Conservation (phyloP, 1,140 invertebrate species). For the Drosophila ogumai region DNA sequence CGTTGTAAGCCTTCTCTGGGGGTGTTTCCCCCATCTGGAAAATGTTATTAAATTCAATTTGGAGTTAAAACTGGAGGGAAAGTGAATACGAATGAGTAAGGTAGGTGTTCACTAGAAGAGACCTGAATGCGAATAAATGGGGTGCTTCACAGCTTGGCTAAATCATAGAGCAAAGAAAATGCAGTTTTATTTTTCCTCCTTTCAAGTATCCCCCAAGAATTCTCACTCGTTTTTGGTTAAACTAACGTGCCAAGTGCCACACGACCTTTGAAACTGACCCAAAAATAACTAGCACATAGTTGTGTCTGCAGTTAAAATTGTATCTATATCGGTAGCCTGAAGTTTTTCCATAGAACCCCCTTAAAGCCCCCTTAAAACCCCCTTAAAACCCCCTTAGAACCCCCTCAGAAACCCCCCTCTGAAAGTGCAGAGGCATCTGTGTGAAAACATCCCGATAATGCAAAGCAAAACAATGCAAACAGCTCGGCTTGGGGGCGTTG, state of each 20-base stretch:
- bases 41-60: background rate
- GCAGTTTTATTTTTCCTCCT: too few species aligned
- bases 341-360: background rate
- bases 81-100: too few species aligned
- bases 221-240: background rate
- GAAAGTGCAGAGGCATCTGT: constrained; percentile 38
- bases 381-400: background rate
- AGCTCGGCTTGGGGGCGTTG: background rate
- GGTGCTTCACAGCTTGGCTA: too few species aligned
- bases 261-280: background rate
- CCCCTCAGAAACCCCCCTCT: background rate
- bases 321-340: background rate
- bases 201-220: background rate
- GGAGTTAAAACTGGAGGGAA: background rate
- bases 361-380: background rate
- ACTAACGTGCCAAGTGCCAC: background rate
- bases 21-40: background rate
- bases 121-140: background rate
- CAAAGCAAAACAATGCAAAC: constrained; percentile 54
- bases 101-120: too few species aligned
- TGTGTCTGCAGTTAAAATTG: background rate
- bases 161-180: background rate
- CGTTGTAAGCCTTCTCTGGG: background rate
- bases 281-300: background rate
- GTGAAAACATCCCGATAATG: constrained; percentile 58